These are phyloP conservation scores for Globodera rostochiensis DNA, from an alignment of 1,140 invertebrate species.

Conservation along the genomic window DNA sequence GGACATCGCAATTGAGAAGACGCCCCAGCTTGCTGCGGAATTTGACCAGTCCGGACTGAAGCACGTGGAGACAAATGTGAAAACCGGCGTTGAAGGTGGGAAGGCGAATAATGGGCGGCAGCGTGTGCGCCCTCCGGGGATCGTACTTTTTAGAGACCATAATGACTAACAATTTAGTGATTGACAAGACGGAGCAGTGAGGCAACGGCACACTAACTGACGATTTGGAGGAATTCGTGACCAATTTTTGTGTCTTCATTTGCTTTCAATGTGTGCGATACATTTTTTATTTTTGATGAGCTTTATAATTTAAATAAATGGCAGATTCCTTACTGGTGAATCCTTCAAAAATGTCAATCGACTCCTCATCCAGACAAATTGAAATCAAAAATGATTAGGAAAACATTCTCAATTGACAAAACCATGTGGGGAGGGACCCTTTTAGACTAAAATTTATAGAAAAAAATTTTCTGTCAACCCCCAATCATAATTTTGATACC, in stretches of 20 bases:
- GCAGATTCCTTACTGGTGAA: no score
- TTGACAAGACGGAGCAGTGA: not conserved
- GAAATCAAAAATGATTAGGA: no score
- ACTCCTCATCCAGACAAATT: no score
- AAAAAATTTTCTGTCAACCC: no score
- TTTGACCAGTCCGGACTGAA: constrained; percentile 40
- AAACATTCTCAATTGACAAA: no score
- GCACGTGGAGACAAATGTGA: constrained; percentile 39
- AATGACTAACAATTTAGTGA: not conserved
- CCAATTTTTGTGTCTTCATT: not conserved
- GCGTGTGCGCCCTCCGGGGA: no score
- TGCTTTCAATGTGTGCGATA: not conserved
- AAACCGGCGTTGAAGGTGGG: constrained; percentile 36
- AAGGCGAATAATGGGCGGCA: not conserved
- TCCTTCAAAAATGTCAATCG: no score
- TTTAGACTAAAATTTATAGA: no score
- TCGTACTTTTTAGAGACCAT: no score
- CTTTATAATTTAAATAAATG: not conserved
- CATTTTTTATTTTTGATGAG: not conserved
- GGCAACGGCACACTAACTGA: not conserved
- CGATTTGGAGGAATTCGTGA: not conserved
- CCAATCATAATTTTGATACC: no score
- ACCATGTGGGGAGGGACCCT: no score
- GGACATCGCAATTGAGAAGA: constrained; percentile 41
- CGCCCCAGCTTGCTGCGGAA: constrained; percentile 40